These are phyloP conservation scores for Piscicola geometra DNA, from an alignment of 2,888 invertebrate species.

Conservation along the genomic window DNA sequence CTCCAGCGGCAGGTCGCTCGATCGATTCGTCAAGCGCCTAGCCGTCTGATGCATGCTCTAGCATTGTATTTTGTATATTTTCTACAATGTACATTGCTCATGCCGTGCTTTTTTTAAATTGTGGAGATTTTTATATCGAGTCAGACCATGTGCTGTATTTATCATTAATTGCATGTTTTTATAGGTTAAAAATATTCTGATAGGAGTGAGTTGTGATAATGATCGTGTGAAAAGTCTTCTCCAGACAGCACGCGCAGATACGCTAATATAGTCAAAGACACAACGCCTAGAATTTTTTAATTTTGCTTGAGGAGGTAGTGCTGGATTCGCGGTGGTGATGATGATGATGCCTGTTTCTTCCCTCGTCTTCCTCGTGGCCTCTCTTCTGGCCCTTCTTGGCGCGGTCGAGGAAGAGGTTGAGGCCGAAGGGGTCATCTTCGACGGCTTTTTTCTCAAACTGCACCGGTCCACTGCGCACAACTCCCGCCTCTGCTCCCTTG, in stretches of 20 bases:
- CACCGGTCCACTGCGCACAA: constrained; percentile 66
- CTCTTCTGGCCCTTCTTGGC: constrained; percentile 67
- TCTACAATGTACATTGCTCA: too few species aligned
- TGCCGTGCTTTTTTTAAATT: too few species aligned
- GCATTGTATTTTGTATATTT: neutral
- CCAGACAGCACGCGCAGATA: too few species aligned
- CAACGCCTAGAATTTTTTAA: neutral
- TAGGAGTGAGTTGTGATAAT: too few species aligned
- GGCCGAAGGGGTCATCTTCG: constrained; percentile 90
- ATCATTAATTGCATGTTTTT: neutral
- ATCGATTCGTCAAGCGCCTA: constrained; percentile 19
- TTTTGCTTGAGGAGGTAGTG: neutral
- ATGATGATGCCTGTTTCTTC: constrained; percentile 22
- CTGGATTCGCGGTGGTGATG: neutral
- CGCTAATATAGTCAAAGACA: too few species aligned
- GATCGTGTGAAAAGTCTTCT: too few species aligned
- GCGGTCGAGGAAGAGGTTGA: constrained; percentile 94
- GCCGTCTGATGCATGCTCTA: neutral
- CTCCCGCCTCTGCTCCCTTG: constrained; percentile 74
- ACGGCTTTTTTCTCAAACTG: constrained; percentile 70
- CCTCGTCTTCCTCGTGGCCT: constrained; percentile 47
- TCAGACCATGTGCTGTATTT: too few species aligned
- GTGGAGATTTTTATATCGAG: too few species aligned
- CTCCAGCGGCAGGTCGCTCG: constrained; percentile 34
- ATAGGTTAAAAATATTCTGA: too few species aligned